A percentile compares a stretch with the other conserved stretches of the same genome.
These are phyloP conservation scores for Alexandromys fortis DNA, from an alignment of 2,113 vertebrate species.

Conservation along the genomic window DNA sequence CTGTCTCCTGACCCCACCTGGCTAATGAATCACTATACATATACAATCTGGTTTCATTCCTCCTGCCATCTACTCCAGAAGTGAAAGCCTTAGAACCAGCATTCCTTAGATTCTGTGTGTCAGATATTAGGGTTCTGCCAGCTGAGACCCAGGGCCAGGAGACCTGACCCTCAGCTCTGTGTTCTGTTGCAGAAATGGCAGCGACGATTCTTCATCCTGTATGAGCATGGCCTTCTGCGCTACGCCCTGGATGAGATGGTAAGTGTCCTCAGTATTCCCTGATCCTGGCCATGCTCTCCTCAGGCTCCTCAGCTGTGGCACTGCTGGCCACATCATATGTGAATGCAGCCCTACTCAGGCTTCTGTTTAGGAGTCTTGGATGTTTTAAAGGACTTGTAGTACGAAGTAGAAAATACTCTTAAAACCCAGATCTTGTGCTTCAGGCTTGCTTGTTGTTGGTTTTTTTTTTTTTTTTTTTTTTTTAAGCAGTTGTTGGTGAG, in stretches of 20 bases:
- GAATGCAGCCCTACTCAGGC: background rate
- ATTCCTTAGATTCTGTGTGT: background rate
- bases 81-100: background rate
- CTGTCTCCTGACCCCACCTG: background rate
- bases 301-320: background rate
- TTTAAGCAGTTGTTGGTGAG: background rate
- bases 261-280: constrained; percentile 75
- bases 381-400: background rate
- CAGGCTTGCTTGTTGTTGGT: background rate
- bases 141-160: background rate
- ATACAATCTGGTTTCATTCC: background rate
- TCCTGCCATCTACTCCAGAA: background rate
- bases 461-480: background rate
- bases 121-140: background rate
- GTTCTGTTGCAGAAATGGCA: constrained; percentile 94
- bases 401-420: background rate
- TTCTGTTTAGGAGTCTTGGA: background rate
- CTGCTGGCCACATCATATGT: background rate
- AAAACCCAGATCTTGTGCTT: background rate
- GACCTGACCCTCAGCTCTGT: background rate
- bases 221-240: constrained; percentile 95
- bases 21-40: background rate
- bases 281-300: background rate
- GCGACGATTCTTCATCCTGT: constrained; percentile 96
- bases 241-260: constrained; percentile 98